Evolutionary conservation across 2,888 invertebrate genomes (phyloP).

Genomic region (Myopa testacea): DNA sequence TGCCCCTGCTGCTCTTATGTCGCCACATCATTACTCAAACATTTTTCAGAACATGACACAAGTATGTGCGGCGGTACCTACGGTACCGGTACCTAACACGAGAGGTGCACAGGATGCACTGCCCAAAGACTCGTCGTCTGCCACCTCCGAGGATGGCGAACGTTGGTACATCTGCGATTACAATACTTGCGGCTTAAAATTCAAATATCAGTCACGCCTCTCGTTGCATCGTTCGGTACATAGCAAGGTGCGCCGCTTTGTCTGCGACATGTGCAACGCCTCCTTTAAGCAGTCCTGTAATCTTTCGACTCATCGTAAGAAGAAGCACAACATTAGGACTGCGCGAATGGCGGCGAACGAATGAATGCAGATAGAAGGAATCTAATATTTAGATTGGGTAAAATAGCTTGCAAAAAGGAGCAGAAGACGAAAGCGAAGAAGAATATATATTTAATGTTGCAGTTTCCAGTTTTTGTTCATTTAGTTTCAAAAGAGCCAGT

Average conservation of each 20-base stretch:
- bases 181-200: conserved; percentile 60
- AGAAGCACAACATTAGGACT: conserved; percentile 57
- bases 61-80: conserved; percentile 47
- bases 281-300: conserved; percentile 64
- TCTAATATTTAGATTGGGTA: neutral
- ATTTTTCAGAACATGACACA: conserved; percentile 31
- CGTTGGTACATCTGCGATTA: conserved; percentile 63
- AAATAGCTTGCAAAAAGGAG: neutral
- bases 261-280: conserved; percentile 61
- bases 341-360: conserved; percentile 1
- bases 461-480: too few relatives aligned
- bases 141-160: conserved; percentile 63
- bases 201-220: conserved; percentile 63
- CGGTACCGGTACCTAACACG: conserved; percentile 34
- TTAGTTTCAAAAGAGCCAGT: too few relatives aligned
- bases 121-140: conserved; percentile 57
- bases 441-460: too few relatives aligned
- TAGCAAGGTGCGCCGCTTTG: conserved; percentile 63
- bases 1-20: conserved; percentile 28
- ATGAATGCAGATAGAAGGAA: neutral
- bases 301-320: conserved; percentile 62
- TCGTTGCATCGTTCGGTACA: conserved; percentile 63
- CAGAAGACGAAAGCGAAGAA: too few relatives aligned
- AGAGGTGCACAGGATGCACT: conserved; percentile 23
- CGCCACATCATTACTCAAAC: conserved; percentile 22